Conservation (phyloP, 2,113 vertebrate species). For the Cavia porcellus region DNA sequence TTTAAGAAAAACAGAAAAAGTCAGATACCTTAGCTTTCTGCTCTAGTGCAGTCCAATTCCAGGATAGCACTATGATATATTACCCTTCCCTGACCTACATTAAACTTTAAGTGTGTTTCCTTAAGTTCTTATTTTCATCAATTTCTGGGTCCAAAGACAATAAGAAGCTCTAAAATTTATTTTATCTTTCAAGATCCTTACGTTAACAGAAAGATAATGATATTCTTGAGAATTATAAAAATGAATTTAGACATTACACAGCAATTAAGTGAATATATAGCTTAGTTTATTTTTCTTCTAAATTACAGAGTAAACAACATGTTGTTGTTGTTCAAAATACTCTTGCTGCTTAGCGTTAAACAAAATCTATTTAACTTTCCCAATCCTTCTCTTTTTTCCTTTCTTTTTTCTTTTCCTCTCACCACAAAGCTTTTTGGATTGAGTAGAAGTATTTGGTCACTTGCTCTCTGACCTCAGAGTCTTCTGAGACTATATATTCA, state of each 20-base stretch:
- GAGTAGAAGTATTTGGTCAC: conserved; percentile 76
- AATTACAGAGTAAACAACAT: not conserved
- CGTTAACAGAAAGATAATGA: not conserved
- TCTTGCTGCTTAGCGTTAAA: not conserved
- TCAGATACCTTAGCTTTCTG: not conserved
- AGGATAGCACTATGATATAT: not conserved
- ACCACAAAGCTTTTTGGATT: conserved; percentile 29
- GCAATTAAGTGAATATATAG: not conserved
- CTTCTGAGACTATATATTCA: conserved; percentile 81
- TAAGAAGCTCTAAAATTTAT: not conserved
- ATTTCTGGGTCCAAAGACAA: conserved; percentile 22
- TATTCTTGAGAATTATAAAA: not conserved
- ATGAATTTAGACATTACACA: not conserved
- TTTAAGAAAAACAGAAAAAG: not conserved
- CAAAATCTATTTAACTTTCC: conserved; percentile 3
- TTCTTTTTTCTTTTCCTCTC: conserved; percentile 23
- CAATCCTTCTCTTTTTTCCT: not conserved
- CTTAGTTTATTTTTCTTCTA: not conserved
- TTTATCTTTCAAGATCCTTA: conserved; percentile 2
- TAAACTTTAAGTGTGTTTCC: not conserved
- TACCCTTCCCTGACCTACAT: not conserved
- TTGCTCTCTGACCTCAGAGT: conserved; percentile 77
- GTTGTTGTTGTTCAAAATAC: conserved; percentile 23
- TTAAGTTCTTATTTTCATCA: not conserved
- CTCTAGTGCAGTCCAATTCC: not conserved